Evolutionary conservation across 2,797 vertebrate genomes (phyloP).

Genomic region (Miopithecus talapoin): DNA sequence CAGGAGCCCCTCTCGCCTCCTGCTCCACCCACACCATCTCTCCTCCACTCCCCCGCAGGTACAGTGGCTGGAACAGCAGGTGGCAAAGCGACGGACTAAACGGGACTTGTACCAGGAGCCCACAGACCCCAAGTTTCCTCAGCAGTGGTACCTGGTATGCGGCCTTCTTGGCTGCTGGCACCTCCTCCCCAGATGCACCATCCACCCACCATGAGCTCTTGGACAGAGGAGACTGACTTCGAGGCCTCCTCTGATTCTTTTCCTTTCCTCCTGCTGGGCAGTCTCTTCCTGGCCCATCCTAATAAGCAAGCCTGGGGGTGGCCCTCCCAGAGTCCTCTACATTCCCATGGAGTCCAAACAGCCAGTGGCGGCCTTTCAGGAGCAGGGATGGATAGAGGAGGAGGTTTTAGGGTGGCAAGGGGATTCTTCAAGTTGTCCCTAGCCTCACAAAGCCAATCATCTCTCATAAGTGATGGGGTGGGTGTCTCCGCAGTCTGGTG

Average conservation of each 20-base stretch:
- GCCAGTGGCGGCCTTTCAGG: neutral
- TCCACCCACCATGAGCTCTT: neutral
- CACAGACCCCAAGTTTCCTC: slow-evolving; percentile 92
- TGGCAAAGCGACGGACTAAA: slow-evolving; percentile 92
- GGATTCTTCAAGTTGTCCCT: neutral
- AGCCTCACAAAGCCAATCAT: neutral
- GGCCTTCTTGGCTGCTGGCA: neutral
- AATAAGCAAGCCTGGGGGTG: neutral
- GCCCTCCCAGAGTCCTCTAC: neutral
- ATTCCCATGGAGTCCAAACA: neutral
- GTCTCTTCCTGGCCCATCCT: neutral
- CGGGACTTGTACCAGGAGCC: slow-evolving; percentile 91
- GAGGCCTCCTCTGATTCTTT: neutral
- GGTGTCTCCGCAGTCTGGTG: slow-evolving; percentile 88
- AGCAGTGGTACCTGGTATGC: slow-evolving; percentile 99
- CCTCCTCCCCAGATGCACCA: no score
- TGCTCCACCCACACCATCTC: neutral
- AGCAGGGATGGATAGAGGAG: neutral
- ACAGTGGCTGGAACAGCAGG: slow-evolving; percentile 95
- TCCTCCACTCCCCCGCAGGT: slow-evolving; percentile 85
- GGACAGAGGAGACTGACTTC: neutral
- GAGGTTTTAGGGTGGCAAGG: neutral
- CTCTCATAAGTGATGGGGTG: fast-evolving
- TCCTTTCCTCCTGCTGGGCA: neutral
- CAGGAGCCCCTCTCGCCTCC: neutral